Evolutionary conservation across 2,888 invertebrate species (phyloP).

Genomic region (Phania funesta): DNA sequence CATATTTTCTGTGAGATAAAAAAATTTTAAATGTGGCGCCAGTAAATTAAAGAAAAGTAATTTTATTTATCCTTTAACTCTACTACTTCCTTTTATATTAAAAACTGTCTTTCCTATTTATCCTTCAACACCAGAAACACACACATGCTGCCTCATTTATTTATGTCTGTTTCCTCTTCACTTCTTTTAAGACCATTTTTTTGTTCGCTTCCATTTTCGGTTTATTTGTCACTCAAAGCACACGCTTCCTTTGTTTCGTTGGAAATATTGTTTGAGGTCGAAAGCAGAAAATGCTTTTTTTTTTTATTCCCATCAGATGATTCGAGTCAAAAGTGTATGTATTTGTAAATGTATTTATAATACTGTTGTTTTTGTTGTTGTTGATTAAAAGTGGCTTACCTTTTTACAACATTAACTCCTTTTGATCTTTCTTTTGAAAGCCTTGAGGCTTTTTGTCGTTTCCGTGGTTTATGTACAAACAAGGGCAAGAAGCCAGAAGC

Average conservation of each 20-base stretch:
- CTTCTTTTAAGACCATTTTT: background rate
- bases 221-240: constrained; percentile 29
- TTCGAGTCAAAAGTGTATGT: background rate
- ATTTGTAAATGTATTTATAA: background rate
- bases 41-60: background rate
- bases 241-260: background rate
- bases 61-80: background rate
- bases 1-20: background rate
- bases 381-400: constrained; percentile 47
- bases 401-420: constrained; percentile 8
- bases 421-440: background rate
- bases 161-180: background rate
- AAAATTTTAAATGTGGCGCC: background rate
- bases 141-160: background rate
- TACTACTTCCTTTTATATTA: background rate
- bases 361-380: no score
- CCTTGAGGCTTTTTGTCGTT: background rate
- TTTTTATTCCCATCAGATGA: constrained; percentile 1
- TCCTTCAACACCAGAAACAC: background rate
- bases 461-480: background rate
- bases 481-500: background rate
- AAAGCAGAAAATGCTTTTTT: constrained; percentile 18
- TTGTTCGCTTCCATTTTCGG: background rate
- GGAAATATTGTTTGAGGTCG: constrained; percentile 9
- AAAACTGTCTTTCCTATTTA: background rate